These are phyloP conservation scores for Pipistrellus kuhlii DNA, from an alignment of 2,797 vertebrate genomes.

Conservation along the genomic window DNA sequence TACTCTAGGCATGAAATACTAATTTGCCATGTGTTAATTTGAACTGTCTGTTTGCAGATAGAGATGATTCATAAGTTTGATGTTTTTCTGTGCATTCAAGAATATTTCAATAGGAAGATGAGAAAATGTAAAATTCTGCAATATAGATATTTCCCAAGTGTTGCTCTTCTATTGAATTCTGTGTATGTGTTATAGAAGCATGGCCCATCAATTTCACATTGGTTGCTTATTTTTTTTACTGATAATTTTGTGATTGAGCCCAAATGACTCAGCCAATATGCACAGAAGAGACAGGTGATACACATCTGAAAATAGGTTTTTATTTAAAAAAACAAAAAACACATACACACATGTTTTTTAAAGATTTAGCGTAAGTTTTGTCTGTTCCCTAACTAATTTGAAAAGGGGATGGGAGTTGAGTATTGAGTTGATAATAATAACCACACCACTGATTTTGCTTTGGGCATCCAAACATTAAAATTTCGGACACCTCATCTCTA, in stretches of 20 bases:
- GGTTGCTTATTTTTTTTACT: slow-evolving; percentile 60
- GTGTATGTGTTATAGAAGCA: slow-evolving; percentile 18
- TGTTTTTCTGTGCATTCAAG: not conserved
- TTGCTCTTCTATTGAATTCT: slow-evolving; percentile 54
- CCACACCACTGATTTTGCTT: not conserved
- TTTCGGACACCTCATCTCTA: not conserved
- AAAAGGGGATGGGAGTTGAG: not conserved
- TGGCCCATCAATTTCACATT: slow-evolving; percentile 46
- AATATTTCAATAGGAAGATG: not conserved
- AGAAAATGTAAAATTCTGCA: slow-evolving; percentile 19
- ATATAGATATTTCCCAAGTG: not conserved
- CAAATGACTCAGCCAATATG: slow-evolving; percentile 38
- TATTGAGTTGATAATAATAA: not conserved
- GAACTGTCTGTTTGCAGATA: not conserved
- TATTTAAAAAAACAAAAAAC: not conserved
- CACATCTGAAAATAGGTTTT: not conserved
- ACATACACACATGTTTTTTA: not conserved
- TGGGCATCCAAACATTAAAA: not conserved
- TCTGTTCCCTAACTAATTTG: not conserved
- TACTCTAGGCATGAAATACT: not conserved
- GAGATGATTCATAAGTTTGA: not conserved
- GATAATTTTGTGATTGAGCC: slow-evolving; percentile 49
- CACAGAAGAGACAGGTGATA: not conserved
- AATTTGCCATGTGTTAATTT: not conserved
- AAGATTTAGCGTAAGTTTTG: slow-evolving; percentile 17